Evolutionary conservation across 2,888 invertebrate species (phyloP), one percentile per base, ranked within the genome.

Genomic region (Cynaeus angustus): DNA sequence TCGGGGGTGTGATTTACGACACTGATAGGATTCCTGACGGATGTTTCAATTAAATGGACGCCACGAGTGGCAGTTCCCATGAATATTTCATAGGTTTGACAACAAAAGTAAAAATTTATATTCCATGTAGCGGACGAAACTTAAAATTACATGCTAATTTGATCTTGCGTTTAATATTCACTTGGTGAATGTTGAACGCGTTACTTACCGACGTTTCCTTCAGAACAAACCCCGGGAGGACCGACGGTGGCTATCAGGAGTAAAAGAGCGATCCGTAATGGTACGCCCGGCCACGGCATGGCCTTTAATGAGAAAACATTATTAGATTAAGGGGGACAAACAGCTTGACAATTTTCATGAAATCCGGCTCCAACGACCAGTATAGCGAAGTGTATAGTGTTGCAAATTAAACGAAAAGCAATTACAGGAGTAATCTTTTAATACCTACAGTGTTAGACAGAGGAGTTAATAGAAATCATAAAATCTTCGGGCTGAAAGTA

Each of bases 161-260:
- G n/a, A 13, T 55, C 14, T 5, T 14, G 41, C 43, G 43, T 56
- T 46, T 59, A 28, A 46, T 33, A 46, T 59, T 58, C 56, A 28
- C 30, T 46, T 13, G 13, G 21, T 21, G 58, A 30, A 28, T 30
- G 13, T 28, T 43, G 26, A 45, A 41, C 28, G 45, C 33, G 38
- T 21, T 21, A 85, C 88, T 88, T 81, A 91, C 91, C 91, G 83
- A 91, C 90, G 86, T 91, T 89, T 72, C 89, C 89, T 83, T 91
- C 90, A 79, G 89, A 88, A 75, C 83, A 83, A 82, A 88, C 87
- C 74, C 82, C 83, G 58, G 83, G 83, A 38, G 83, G 83, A 65
- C 82, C 82, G 64, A 81, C 77, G 64, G 80, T 79, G 55, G 81
- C 82, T 71, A 82, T 73, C 59, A 84, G 79, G 48, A 70, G 64